Evolutionary conservation across 1,140 invertebrate genomes (phyloP).

Genomic region (Maconellicoccus hirsutus): DNA sequence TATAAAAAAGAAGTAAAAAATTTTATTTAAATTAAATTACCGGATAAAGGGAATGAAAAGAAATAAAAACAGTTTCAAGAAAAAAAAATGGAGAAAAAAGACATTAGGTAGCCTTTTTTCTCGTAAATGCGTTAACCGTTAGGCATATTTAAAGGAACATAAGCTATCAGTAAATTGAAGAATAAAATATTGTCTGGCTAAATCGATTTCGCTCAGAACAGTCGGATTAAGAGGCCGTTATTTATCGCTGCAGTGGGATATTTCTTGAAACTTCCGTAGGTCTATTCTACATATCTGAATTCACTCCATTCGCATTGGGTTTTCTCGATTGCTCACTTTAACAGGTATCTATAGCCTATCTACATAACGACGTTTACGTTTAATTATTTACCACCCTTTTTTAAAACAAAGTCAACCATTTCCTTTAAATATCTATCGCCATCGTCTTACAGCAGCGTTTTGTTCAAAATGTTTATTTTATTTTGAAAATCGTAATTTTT

Average conservation of each 20-base stretch:
- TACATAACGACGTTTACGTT: background rate
- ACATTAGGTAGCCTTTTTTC: constrained; percentile 12
- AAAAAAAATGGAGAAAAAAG: constrained; percentile 4
- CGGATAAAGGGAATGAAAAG: constrained; percentile 13
- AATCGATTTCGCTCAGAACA: constrained; percentile 18
- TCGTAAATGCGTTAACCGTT: constrained; percentile 20
- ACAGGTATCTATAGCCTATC: background rate
- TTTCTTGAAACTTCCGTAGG: constrained; percentile 7
- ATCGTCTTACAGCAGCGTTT: too few species aligned
- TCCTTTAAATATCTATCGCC: too few species aligned
- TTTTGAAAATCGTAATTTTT: too few species aligned
- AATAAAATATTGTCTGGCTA: constrained; percentile 21
- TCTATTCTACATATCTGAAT: constrained; percentile 1
- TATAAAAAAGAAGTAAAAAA: constrained; percentile 19
- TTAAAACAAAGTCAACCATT: background rate
- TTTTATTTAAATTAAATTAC: constrained; percentile 23
- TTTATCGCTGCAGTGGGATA: constrained; percentile 21
- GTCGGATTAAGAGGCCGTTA: constrained; percentile 14
- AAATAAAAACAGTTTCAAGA: constrained; percentile 11
- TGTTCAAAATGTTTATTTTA: too few species aligned
- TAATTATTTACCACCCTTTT: background rate
- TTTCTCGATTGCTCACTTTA: background rate
- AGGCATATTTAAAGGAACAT: constrained; percentile 21
- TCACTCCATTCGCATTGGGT: background rate
- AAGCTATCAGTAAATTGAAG: constrained; percentile 21